phyloP scores from a whole-genome alignment of 2,888 invertebrate genomes.

The Drosophila flavopinicola region DNA sequence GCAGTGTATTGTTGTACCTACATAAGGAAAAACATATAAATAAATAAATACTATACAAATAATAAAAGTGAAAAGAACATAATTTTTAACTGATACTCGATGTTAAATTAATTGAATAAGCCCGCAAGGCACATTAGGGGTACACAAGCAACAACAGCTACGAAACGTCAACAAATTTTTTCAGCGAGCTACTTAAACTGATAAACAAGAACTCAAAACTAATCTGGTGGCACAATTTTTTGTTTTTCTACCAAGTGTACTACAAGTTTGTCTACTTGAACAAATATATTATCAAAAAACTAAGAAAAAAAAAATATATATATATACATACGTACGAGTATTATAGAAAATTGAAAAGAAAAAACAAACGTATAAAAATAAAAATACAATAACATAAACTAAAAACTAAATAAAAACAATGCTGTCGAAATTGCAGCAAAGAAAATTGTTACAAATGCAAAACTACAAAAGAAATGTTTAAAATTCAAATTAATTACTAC shows the following conservation, averaged over 20 bases:
- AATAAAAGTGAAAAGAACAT: conserved; percentile 7
- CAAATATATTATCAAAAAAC: conserved; percentile 47
- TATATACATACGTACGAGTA: conserved; percentile 56
- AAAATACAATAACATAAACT: conserved; percentile 26
- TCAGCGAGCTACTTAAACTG: conserved; percentile 64
- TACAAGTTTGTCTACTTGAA: conserved; percentile 74
- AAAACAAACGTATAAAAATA: conserved; percentile 4
- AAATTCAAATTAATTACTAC: conserved; percentile 72
- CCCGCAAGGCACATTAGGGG: conserved; percentile 66
- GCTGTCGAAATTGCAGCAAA: conserved; percentile 32
- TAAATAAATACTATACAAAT: conserved; percentile 18
- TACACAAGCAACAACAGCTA: conserved; percentile 73
- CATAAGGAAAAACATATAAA: conserved; percentile 32
- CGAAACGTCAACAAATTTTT: conserved; percentile 66
- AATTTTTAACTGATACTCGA: conserved; percentile 60
- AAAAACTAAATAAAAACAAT: conserved; percentile 39
- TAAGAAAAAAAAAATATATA: conserved; percentile 23
- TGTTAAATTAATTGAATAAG: conserved; percentile 47
- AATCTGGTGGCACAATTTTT: conserved; percentile 79
- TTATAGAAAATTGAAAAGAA: conserved; percentile 49
- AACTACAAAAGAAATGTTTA: conserved; percentile 63
- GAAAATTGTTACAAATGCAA: conserved; percentile 60
- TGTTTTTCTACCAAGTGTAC: conserved; percentile 76
- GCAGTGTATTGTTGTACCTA: conserved; percentile 70
- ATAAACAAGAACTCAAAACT: conserved; percentile 58